Percentiles rank a stretch among this genome's conserved stretches.
Evolutionary conservation across 2,888 invertebrate genomes (phyloP).

Genomic region (Meteorus cinctellus): DNA sequence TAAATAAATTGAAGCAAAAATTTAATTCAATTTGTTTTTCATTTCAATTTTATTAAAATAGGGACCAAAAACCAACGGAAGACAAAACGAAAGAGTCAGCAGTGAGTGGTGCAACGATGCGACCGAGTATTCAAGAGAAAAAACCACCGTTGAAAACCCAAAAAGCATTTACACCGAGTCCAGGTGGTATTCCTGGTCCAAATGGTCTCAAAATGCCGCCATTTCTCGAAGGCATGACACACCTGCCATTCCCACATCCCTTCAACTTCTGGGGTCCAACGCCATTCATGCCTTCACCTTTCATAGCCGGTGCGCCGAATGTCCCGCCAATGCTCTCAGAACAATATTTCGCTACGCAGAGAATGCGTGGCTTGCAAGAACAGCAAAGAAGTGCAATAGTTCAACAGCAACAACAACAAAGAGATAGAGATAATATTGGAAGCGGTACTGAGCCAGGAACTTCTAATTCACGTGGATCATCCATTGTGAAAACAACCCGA

Average conservation of each 20-base stretch:
- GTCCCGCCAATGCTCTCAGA: conserved; percentile 75
- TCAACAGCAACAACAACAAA: conserved; percentile 59
- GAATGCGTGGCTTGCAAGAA: conserved; percentile 87
- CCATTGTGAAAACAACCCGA: conserved; percentile 75
- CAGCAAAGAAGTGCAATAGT: conserved; percentile 74
- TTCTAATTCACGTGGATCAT: conserved; percentile 68
- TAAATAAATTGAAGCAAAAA: background rate
- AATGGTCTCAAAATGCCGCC: conserved; percentile 84
- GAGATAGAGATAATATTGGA: conserved; percentile 58
- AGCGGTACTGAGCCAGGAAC: conserved; percentile 61
- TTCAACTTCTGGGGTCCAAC: conserved; percentile 86
- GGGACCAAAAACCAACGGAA: conserved; percentile 72
- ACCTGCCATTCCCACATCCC: conserved; percentile 79
- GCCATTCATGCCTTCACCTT: conserved; percentile 76
- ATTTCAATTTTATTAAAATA: conserved; percentile 44
- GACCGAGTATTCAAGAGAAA: conserved; percentile 65
- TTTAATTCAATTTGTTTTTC: background rate
- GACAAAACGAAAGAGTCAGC: conserved; percentile 69
- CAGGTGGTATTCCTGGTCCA: conserved; percentile 71
- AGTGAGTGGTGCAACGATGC: conserved; percentile 56
- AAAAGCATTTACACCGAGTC: conserved; percentile 70
- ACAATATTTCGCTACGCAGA: conserved; percentile 84
- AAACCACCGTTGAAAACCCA: conserved; percentile 75
- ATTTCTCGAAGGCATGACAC: conserved; percentile 79
- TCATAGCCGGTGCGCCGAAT: conserved; percentile 75